Conservation (phyloP, 2,888 invertebrate species). For the Heliconius charithonia region DNA sequence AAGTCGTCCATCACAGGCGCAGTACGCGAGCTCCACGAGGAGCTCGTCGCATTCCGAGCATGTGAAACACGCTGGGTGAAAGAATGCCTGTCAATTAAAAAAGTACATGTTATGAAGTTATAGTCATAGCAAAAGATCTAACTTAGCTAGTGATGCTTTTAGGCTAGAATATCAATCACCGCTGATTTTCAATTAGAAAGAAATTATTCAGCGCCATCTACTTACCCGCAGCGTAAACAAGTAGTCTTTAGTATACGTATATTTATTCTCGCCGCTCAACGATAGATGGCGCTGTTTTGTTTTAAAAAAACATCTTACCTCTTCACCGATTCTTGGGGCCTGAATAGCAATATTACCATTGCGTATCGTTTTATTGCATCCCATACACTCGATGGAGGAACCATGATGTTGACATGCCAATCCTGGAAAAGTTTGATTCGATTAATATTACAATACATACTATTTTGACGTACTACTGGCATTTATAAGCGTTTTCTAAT, state of each 20-base stretch:
- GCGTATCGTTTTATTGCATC: slow-evolving; percentile 91
- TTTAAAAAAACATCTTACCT: slow-evolving; percentile 53
- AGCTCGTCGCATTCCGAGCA: slow-evolving; percentile 95
- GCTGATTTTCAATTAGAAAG: no score
- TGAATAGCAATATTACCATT: slow-evolving; percentile 92
- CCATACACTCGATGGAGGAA: slow-evolving; percentile 87
- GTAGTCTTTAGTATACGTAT: not conserved
- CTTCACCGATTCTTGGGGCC: slow-evolving; percentile 91
- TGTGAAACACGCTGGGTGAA: slow-evolving; percentile 97
- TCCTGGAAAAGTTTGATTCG: slow-evolving; percentile 65
- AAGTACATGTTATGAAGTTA: not conserved
- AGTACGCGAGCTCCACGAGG: slow-evolving; percentile 98
- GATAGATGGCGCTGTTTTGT: not conserved
- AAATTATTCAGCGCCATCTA: slow-evolving; percentile 54
- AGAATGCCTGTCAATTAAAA: slow-evolving; percentile 80
- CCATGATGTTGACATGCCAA: slow-evolving; percentile 85
- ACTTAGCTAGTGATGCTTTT: no score
- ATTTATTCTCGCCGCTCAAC: not conserved
- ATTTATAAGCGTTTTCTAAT: no score
- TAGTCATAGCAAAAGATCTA: no score
- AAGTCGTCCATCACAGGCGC: slow-evolving; percentile 93
- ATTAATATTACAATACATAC: not conserved
- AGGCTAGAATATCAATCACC: no score
- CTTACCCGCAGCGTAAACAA: slow-evolving; percentile 47
- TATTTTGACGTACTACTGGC: not conserved